Evolutionary conservation across 1,140 invertebrate genomes (phyloP), one percentile per base, ranked within the genome.

Genomic region (Drosophila aff.): DNA sequence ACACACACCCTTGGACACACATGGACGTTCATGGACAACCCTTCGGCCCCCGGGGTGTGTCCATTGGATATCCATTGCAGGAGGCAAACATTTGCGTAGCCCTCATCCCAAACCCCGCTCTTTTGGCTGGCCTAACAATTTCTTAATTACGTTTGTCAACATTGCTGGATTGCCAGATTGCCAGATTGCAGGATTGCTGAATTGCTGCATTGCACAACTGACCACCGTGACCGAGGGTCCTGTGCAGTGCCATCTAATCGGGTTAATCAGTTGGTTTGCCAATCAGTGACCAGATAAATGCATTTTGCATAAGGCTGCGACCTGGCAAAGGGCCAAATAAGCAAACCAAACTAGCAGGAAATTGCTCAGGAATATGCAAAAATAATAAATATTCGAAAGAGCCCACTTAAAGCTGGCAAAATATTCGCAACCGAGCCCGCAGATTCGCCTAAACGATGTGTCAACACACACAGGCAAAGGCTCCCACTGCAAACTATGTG

Each of bases 131-230:
- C 18, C 55, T 38, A 62, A 55, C 76, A 79, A 73, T 79, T 73
- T 79, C 76, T 79, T 79, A 79, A 79, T 79, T 79, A 65, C 75
- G 76, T 79, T 72, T 79, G 76, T 79, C 76, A 63, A 72, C 76
- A 78, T 55, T 40, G 44, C 31, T 8, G 33, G 36, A 46, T 33
- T 43, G 38, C 44, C 3, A 28, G 28, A 69, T 41, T 50, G 44
- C 31, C 7, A 18, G 16, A 78, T 36, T 44, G 44, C 36, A 1
- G 23, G n/a, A 68, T 40, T 49, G 43, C 33, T 4, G 46, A 8
- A 13, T 52, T 49, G 44, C 36, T 11, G 50, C 21, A 28, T 53
- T 47, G 38, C 75, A 46, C 63, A 60, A 41, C 33, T 57, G 61
- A 66, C 74, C 75, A 68, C 36, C 47, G 26, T 15, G 33, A 6